phyloP scores from a whole-genome alignment of 2,113 vertebrate species.

The Ceyx cyanopectus region DNA sequence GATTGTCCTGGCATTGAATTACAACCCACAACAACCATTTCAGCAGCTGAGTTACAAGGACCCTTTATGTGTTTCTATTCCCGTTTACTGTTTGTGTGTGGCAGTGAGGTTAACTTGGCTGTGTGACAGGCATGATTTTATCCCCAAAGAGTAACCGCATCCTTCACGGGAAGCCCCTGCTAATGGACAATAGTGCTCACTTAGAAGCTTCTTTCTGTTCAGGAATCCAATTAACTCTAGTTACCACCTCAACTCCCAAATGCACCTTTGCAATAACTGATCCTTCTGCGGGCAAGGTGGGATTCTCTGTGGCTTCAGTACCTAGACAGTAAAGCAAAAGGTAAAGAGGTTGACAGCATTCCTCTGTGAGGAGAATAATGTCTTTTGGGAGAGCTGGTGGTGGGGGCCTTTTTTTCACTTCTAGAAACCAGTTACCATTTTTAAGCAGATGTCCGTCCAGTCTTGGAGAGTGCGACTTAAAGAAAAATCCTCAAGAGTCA shows the following conservation, averaged over 20 bases:
- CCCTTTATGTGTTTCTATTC: neutral
- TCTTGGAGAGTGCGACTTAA: neutral
- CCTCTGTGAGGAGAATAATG: neutral
- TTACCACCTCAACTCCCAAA: neutral
- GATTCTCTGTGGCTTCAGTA: neutral
- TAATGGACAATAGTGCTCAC: neutral
- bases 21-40: neutral
- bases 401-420: neutral
- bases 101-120: neutral
- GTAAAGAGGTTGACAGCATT: neutral
- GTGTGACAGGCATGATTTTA: neutral
- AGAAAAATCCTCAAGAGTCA: constrained; percentile 2
- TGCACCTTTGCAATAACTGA: neutral
- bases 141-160: neutral
- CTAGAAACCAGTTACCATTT: neutral
- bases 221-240: neutral
- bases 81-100: neutral
- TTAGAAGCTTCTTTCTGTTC: neutral
- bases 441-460: neutral
- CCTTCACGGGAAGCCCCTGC: neutral
- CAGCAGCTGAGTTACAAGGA: neutral
- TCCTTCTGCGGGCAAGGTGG: neutral
- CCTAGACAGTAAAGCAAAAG: neutral
- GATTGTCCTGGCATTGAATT: neutral
- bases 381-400: neutral